Conservation (phyloP, 2,797 vertebrate species). For the Columba guinea region DNA sequence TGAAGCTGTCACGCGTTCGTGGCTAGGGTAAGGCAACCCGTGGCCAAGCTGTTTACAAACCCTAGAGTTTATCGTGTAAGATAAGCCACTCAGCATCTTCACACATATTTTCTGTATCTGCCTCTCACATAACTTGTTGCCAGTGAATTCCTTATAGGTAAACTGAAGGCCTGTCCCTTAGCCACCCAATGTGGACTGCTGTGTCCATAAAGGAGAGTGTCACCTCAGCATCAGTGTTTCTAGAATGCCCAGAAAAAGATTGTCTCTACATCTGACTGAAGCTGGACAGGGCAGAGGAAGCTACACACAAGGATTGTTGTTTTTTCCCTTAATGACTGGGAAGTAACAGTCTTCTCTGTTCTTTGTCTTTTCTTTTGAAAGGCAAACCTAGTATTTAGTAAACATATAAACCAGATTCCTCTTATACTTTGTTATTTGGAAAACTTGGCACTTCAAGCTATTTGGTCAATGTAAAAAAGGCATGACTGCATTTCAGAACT, state of each 20-base stretch:
- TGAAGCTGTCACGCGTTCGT: not conserved
- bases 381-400: conserved; percentile 42
- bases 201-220: not conserved
- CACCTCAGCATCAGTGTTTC: not conserved
- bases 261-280: not conserved
- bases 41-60: not conserved
- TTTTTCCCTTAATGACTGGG: conserved; percentile 57
- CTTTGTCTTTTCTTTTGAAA: conserved; percentile 48
- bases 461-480: conserved; percentile 19
- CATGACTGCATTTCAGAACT: not conserved
- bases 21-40: not conserved
- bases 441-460: conserved; percentile 10
- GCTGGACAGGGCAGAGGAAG: not conserved
- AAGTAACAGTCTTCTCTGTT: conserved; percentile 30
- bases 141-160: not conserved
- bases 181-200: not conserved
- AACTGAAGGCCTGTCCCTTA: not conserved
- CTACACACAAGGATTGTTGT: conserved; percentile 23
- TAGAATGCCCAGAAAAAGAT: not conserved
- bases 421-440: conserved; percentile 5
- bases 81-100: not conserved
- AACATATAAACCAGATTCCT: conserved; percentile 53
- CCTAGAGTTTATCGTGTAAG: not conserved
- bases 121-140: not conserved
- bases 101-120: not conserved